Conservation (phyloP, 2,797 vertebrate species). For the Merluccius polli region DNA sequence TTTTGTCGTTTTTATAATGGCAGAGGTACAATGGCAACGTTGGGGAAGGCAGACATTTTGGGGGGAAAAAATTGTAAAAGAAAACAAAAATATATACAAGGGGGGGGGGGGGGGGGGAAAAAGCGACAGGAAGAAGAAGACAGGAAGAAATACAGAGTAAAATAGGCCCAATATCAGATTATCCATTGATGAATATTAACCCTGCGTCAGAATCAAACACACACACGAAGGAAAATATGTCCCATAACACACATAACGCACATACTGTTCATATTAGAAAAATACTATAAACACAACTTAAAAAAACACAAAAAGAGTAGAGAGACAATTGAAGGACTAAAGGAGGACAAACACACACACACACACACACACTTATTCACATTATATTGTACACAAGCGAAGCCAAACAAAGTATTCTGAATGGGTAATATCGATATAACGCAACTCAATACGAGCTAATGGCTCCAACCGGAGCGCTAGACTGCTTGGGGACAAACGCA, state of each 20-base stretch:
- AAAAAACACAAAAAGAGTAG: slow-evolving; percentile 30
- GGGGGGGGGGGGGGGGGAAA: slow-evolving; percentile 69
- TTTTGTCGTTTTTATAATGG: slow-evolving; percentile 84
- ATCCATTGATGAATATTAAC: slow-evolving; percentile 56
- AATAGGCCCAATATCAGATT: slow-evolving; percentile 74
- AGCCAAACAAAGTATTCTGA: background rate
- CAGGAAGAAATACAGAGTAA: slow-evolving; percentile 72
- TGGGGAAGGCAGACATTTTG: slow-evolving; percentile 84
- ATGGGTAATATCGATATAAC: background rate
- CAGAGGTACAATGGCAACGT: slow-evolving; percentile 89
- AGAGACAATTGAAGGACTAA: background rate
- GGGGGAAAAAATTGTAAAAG: slow-evolving; percentile 63
- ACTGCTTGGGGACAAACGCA: background rate
- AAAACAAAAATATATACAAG: slow-evolving; percentile 81
- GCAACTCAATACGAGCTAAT: background rate
- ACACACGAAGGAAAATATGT: slow-evolving; percentile 1
- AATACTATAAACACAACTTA: slow-evolving; percentile 16
- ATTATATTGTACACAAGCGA: background rate
- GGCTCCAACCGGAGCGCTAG: background rate
- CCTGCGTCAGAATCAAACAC: slow-evolving; percentile 13
- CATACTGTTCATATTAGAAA: background rate
- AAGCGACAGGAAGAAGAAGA: slow-evolving; percentile 53
- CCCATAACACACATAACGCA: slow-evolving; percentile 17
- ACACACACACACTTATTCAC: background rate
- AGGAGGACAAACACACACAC: background rate